Base-by-base conservation (phyloP, 2,797 vertebrate species). In the Myotis myotis region DNA sequence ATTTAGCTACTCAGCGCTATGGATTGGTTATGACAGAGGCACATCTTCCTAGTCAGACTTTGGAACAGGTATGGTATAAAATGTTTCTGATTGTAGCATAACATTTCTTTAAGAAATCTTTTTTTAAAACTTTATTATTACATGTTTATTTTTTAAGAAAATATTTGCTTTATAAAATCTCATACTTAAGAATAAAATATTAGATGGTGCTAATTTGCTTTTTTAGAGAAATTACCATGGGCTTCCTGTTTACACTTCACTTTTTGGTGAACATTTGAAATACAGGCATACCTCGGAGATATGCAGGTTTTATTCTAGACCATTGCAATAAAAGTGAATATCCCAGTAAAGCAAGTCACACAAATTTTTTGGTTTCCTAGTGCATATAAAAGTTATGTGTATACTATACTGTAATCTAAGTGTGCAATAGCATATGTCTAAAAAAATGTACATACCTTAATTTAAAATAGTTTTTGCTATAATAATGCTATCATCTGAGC, bases 41-140 rank as follows among this genome's bases (percentile, higher is more conserved):
- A 3, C 99, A 99, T 97, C 99, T 99, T 91, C 99, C 99, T 62
- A 99, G 99, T 97, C 99, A 99, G 98, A 99, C 99, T 19, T 98
- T 99, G 97, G 99, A 99, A 96, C 99, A 99, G 99, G 99, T 99
- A 93, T 53, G 95, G 83, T 95, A 47, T 76, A 51, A 87, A n/a
- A 9, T 74, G 23, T 57, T 95, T 83, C 38, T 64, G 30, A 76
- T 47, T 62, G 1, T 55, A 72, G 70, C 19, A 8, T 83, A 23
- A 8, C 33, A n/a, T 57, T 87, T 84, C 41, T 74, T 74, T 72
- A 82, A 71, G 12, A 78, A 33, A 4, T 38, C 41, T 83, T 13
- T 57, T 47, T 68, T 47, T 25, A 9, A 17, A 25, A 36, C 1
- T n/a, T 84, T 33, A 82, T 60, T 91, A 83, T 7, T n/a, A 22